Base-by-base conservation (phyloP, 2,113 vertebrate genomes). In the Noctilio leporinus region DNA sequence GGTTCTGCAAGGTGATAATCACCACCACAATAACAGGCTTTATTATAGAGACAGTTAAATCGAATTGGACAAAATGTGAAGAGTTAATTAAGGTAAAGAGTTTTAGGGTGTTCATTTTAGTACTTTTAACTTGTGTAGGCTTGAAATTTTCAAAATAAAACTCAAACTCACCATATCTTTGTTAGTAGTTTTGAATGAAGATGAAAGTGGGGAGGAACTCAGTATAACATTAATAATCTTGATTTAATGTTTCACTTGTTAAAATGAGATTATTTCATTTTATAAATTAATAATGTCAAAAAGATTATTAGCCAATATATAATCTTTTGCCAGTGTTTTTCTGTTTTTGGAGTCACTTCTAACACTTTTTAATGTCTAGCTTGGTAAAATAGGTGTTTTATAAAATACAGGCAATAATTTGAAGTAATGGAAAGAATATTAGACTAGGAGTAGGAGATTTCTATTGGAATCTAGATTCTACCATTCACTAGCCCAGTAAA, bases 261-360 rank as follows among this genome's bases (percentile, higher is more conserved):
- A 6, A 40, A 10, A 53, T 69, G 28, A 43, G 49, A 51, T 75
- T 22, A 45, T n/a, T 49, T 75, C 78, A 17, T 82, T 91, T 88
- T 86, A 45, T 38, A 59, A 80, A 28, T 86, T 72, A 49, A 86
- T 59, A 26, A 53, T n/a, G 59, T 70, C 24, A 43, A n/a, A 38
- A 65, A 45, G 16, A 59, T 80, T 49, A 55, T 65, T 75, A 24
- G 67, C 30, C 49, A 86, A 1, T 86, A 9, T 15, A 70, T 92
- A 35, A 22, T 62, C 14, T 85, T 92, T 93, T 72, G 11, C 20
- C 24, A 85, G 40, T 5, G 9, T 57, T 94, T 72, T 86, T 64
- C 12, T 89, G 20, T 92, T 92, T 92, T 86, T 93, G 22, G 40
- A 89, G 59, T 92, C 45, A 86, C 55, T 76, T 95, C 47, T 84